These are phyloP conservation scores for Aulostomus chinensis DNA, from an alignment of 2,797 vertebrate genomes.

Conservation along the genomic window DNA sequence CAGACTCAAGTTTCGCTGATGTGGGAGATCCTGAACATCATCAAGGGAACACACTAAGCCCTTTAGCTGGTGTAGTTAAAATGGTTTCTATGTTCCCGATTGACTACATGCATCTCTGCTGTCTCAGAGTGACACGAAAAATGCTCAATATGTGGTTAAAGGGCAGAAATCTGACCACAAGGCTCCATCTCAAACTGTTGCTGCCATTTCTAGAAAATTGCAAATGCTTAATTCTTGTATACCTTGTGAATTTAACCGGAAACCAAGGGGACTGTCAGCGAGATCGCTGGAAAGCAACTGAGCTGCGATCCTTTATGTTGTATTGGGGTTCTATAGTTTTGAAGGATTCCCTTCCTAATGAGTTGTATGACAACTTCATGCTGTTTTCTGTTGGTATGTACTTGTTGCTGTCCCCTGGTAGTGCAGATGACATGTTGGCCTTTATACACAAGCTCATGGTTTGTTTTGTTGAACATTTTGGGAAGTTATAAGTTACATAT, in stretches of 20 bases:
- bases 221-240: constrained; percentile 8
- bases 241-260: constrained; percentile 21
- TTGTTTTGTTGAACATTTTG: constrained; percentile 31
- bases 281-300: constrained; percentile 28
- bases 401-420: constrained; percentile 25
- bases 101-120: constrained; percentile 33
- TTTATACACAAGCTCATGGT: constrained; percentile 28
- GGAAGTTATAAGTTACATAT: too few species aligned
- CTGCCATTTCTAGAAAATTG: constrained; percentile 10
- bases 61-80: constrained; percentile 19
- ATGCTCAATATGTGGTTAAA: constrained; percentile 20
- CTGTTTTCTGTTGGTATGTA: constrained; percentile 31
- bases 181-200: constrained; percentile 8
- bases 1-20: constrained; percentile 10
- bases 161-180: constrained; percentile 6
- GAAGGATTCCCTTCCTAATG: constrained; percentile 18
- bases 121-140: constrained; percentile 23
- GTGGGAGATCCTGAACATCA: constrained; percentile 26
- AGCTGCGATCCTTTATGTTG: constrained; percentile 22
- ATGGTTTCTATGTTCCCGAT: constrained; percentile 30
- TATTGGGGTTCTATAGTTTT: constrained; percentile 24
- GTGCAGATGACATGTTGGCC: constrained; percentile 8
- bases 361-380: constrained; percentile 34
- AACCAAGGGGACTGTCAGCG: constrained; percentile 20
- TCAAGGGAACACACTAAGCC: constrained; percentile 7